Percentiles rank a stretch among this genome's conserved stretches.
Evolutionary conservation across 2,888 invertebrate genomes (phyloP).

Genomic region (Thera obeliscata): DNA sequence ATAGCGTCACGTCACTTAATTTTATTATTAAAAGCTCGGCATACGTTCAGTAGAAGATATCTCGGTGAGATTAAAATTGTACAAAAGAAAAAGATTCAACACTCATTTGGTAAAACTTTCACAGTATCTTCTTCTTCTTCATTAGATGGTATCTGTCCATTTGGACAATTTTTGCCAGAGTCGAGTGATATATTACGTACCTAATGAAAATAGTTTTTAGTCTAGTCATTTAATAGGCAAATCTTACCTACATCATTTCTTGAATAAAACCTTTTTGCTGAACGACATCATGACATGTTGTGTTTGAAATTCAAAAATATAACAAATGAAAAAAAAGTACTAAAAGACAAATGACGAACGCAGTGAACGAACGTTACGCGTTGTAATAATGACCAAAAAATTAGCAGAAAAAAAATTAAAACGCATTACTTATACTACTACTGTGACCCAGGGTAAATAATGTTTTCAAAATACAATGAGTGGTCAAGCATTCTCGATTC

Average conservation of each 20-base stretch:
- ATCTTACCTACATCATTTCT: background rate
- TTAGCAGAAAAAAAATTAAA: no score
- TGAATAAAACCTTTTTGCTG: constrained; percentile 1
- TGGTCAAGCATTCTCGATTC: constrained; percentile 2
- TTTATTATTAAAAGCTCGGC: constrained; percentile 31
- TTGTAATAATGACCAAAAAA: background rate
- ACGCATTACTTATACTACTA: no score
- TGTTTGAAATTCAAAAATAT: background rate
- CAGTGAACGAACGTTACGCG: background rate
- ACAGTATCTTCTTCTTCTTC: no score
- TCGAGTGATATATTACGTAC: no score
- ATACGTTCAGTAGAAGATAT: constrained; percentile 1
- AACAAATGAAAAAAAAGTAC: background rate
- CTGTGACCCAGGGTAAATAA: background rate
- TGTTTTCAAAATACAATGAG: background rate
- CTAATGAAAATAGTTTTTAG: no score
- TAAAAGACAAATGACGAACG: background rate
- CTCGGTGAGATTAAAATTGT: no score
- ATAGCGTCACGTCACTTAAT: constrained; percentile 39
- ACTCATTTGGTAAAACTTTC: no score
- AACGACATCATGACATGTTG: background rate
- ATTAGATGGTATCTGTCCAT: no score
- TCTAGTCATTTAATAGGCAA: no score
- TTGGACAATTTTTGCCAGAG: no score
- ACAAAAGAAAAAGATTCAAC: no score